phyloP scores from a whole-genome alignment of 2,888 invertebrate species.

The Macrosiphum euphorbiae region DNA sequence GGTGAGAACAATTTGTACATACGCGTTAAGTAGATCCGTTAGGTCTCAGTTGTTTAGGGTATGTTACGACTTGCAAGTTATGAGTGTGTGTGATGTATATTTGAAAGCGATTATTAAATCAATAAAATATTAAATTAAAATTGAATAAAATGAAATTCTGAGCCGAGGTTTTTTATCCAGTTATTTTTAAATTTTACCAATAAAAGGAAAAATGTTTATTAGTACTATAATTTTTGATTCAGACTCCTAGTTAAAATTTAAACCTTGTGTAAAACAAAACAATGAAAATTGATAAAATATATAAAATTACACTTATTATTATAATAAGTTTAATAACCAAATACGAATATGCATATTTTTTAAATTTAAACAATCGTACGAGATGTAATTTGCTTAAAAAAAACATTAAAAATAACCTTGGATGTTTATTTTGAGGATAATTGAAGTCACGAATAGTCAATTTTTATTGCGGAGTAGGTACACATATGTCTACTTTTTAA shows the following conservation, averaged over 20 bases:
- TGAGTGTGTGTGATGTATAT: not conserved
- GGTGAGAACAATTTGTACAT: not conserved
- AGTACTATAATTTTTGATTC: not conserved
- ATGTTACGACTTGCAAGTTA: not conserved
- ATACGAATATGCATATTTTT: not conserved
- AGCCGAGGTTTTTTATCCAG: not conserved
- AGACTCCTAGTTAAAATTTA: not conserved
- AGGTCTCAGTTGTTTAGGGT: not conserved
- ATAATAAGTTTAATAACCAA: not conserved
- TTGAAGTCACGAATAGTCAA: slow-evolving; percentile 19
- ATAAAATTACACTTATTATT: not conserved
- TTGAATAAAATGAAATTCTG: not conserved
- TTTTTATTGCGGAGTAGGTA: slow-evolving; percentile 7
- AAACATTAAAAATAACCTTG: slow-evolving; percentile 30
- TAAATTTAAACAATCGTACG: not conserved
- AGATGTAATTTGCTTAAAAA: slow-evolving; percentile 3
- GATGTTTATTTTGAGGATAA: slow-evolving; percentile 31
- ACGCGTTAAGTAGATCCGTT: not conserved
- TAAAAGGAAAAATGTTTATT: not conserved
- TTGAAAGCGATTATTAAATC: not conserved
- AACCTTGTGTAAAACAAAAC: not conserved
- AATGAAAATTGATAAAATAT: not conserved
- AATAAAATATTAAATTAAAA: not conserved
- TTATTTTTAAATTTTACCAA: not conserved
- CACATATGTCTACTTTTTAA: not conserved